Evolutionary conservation across 2,888 invertebrate genomes (phyloP).

Genomic region (Leucophenga montana): DNA sequence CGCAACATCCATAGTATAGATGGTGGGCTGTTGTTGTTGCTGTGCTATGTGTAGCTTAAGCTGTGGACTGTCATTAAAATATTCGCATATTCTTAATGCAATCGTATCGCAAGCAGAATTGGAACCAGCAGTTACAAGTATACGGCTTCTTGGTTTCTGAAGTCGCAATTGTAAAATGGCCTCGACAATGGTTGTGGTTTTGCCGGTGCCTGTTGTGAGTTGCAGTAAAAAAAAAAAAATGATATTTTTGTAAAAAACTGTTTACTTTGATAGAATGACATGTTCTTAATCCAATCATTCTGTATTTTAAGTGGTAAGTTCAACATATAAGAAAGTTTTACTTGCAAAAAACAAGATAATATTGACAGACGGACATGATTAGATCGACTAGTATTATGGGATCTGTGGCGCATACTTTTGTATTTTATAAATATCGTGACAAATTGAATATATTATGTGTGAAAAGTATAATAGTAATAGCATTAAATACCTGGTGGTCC

Average conservation of each 20-base stretch:
- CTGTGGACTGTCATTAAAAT: constrained; percentile 46
- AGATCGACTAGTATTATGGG: too few species aligned
- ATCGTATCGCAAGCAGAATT: constrained; percentile 83
- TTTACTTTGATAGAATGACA: too few species aligned
- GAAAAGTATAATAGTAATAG: too few species aligned
- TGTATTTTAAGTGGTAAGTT: too few species aligned
- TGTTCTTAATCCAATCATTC: too few species aligned
- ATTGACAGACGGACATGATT: too few species aligned
- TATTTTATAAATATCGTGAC: too few species aligned
- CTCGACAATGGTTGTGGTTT: constrained; percentile 83
- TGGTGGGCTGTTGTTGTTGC: constrained; percentile 11
- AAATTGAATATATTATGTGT: too few species aligned
- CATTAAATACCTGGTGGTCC: constrained; percentile 87
- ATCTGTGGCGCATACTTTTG: too few species aligned
- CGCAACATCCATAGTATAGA: constrained; percentile 21
- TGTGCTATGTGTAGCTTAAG: constrained; percentile 34
- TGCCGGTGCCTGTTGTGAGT: constrained; percentile 77
- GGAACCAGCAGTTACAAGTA: constrained; percentile 81
- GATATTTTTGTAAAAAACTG: too few species aligned
- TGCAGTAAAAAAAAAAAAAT: background rate
- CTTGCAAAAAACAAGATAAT: too few species aligned
- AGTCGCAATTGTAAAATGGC: constrained; percentile 78
- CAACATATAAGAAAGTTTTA: too few species aligned
- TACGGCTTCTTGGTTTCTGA: constrained; percentile 70
- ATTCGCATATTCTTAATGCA: constrained; percentile 73